Conservation (phyloP, 2,113 vertebrate species). For the Pollimyrus isidori region DNA sequence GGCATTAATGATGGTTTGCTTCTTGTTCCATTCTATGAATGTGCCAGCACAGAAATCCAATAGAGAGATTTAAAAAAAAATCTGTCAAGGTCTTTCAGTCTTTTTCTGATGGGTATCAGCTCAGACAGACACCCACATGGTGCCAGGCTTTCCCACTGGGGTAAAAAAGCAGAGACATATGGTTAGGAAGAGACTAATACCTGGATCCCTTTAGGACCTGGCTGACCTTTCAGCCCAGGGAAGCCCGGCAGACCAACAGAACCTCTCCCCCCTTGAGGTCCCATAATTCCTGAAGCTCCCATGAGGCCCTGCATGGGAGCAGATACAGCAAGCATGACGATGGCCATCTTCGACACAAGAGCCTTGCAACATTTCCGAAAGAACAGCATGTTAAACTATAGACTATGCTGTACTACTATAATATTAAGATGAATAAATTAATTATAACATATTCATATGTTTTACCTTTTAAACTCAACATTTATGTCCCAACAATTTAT, state of each 20-base stretch:
- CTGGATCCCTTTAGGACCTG: constrained; percentile 53
- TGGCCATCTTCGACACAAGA: background rate
- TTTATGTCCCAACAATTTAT: background rate
- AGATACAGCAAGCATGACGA: constrained; percentile 11
- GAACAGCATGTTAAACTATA: background rate
- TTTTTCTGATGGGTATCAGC: background rate
- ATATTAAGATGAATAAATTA: background rate
- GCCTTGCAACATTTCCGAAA: background rate
- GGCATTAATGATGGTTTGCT: background rate
- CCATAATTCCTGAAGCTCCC: constrained; percentile 58
- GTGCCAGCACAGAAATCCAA: background rate
- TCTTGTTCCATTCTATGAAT: background rate
- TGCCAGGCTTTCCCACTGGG: background rate
- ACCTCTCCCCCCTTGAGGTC: constrained; percentile 64
- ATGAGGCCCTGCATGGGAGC: constrained; percentile 53
- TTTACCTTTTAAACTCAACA: background rate
- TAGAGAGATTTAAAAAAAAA: background rate
- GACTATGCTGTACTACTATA: background rate
- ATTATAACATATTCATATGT: background rate
- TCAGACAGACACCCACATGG: background rate
- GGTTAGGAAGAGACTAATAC: constrained; percentile 44
- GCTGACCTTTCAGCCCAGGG: constrained; percentile 56
- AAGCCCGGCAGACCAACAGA: constrained; percentile 66
- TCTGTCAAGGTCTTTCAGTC: background rate
- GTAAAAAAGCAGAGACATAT: background rate